Conservation (phyloP, 1,140 invertebrate species). For the Drosophila hydei region DNA sequence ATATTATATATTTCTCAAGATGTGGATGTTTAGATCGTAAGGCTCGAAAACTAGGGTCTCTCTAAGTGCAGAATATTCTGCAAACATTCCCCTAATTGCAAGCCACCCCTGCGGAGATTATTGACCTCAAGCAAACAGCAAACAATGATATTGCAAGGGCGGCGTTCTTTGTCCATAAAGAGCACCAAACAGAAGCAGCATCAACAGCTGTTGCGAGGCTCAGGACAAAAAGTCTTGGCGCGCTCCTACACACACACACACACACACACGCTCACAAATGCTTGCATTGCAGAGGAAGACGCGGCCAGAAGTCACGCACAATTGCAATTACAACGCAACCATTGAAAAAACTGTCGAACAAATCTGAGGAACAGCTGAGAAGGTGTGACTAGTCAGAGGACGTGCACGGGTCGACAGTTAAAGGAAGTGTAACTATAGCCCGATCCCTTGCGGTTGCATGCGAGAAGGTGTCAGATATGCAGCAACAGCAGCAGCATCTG, state of each 20-base stretch:
- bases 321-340: conserved; percentile 46
- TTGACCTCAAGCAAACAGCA: conserved; percentile 69
- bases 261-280: conserved; percentile 15
- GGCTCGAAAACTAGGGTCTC: not conserved
- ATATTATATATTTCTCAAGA: conserved; percentile 8
- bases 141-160: conserved; percentile 42
- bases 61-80: conserved; percentile 22
- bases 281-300: conserved; percentile 5
- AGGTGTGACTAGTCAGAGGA: conserved; percentile 38
- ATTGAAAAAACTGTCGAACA: conserved; percentile 30
- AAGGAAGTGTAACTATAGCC: conserved; percentile 47
- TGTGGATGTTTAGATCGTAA: not conserved
- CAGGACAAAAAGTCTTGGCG: conserved; percentile 53
- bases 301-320: conserved; percentile 44
- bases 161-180: conserved; percentile 36
- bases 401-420: conserved; percentile 34
- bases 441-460: conserved; percentile 59
- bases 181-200: conserved; percentile 19
- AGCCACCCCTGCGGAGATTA: conserved; percentile 68
- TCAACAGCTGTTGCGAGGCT: conserved; percentile 49
- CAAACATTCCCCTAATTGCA: conserved; percentile 30
- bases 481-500: conserved; percentile 55
- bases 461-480: conserved; percentile 67
- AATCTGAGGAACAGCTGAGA: conserved; percentile 76
- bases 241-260: conserved; percentile 43